phyloP scores from a whole-genome alignment of 2,888 invertebrate genomes.

The Cheilosia impressa region DNA sequence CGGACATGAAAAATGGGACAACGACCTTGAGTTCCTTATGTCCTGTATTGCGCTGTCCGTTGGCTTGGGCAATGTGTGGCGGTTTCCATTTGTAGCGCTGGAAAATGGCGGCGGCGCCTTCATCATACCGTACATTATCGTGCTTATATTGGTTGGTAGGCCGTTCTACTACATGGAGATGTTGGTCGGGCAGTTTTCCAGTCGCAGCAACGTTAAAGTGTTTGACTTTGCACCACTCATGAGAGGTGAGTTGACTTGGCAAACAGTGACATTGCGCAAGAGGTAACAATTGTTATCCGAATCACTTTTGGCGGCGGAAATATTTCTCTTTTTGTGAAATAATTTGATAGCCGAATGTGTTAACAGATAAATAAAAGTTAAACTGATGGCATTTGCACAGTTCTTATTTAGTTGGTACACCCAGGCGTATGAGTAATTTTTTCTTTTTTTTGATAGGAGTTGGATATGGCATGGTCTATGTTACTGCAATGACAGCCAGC shows the following conservation, averaged over 20 bases:
- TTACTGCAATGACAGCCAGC: constrained; percentile 85
- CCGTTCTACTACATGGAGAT: constrained; percentile 90
- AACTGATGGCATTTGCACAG: not conserved
- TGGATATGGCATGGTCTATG: constrained; percentile 84
- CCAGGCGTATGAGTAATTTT: constrained; percentile 13
- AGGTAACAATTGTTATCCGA: not conserved
- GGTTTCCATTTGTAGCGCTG: constrained; percentile 87
- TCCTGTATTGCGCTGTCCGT: constrained; percentile 86
- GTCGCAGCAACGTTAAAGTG: constrained; percentile 88
- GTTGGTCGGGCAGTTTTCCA: constrained; percentile 89
- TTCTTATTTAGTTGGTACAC: not conserved
- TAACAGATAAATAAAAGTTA: not conserved
- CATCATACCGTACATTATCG: constrained; percentile 87
- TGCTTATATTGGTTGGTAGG: constrained; percentile 87
- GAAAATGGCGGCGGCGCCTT: constrained; percentile 89
- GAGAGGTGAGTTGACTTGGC: constrained; percentile 83
- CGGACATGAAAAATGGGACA: constrained; percentile 85
- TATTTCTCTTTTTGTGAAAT: no score
- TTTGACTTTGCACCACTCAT: constrained; percentile 87
- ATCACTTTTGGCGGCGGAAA: no score
- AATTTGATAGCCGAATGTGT: no score
- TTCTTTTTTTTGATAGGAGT: constrained; percentile 24
- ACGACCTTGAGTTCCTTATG: constrained; percentile 87
- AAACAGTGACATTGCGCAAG: no score
- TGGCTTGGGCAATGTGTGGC: constrained; percentile 88